Percentiles rank a stretch among this genome's conserved stretches.
Evolutionary conservation across 1,140 invertebrate species (phyloP).

Genomic region (Drosophila ficusphila): DNA sequence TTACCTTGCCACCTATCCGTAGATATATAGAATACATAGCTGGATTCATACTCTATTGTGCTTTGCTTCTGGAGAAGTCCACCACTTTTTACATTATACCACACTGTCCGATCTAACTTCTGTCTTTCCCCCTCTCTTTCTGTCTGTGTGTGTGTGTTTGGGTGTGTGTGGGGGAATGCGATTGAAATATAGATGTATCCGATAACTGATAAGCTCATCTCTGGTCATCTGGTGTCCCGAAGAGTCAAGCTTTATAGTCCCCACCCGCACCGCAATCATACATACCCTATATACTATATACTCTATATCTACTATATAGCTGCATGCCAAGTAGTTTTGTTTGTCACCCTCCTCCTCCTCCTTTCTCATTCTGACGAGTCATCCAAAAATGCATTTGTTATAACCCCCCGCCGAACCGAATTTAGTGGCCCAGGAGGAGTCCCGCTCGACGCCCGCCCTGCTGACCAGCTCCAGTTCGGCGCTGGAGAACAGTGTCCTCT

Average conservation of each 20-base stretch:
- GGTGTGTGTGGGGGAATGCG: slow-evolving; percentile 13
- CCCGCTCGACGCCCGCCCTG: slow-evolving; percentile 92
- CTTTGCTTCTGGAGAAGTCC: slow-evolving; percentile 32
- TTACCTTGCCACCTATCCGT: slow-evolving; percentile 3
- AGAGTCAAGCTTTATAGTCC: slow-evolving; percentile 5
- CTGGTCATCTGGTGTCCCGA: slow-evolving; percentile 28
- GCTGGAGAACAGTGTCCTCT: slow-evolving; percentile 85
- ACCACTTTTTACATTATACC: slow-evolving; percentile 4
- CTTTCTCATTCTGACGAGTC: slow-evolving; percentile 26
- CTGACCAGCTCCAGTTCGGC: slow-evolving; percentile 87
- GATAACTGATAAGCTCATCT: slow-evolving; percentile 36
- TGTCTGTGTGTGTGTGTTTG: too few relatives aligned
- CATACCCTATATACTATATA: too few relatives aligned
- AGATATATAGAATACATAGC: too few relatives aligned
- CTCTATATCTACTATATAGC: slow-evolving; percentile 7
- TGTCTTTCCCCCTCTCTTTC: too few relatives aligned
- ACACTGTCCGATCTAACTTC: slow-evolving; percentile 40
- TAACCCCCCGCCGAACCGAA: slow-evolving; percentile 36
- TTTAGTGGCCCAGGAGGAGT: slow-evolving; percentile 89
- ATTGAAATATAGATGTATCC: slow-evolving; percentile 3
- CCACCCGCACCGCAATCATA: neutral
- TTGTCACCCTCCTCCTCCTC: too few relatives aligned
- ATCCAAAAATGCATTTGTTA: slow-evolving; percentile 43
- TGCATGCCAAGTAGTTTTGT: slow-evolving; percentile 33
- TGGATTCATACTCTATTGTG: slow-evolving; percentile 30